These are phyloP conservation scores for Morpho helenor DNA, from an alignment of 2,888 invertebrate species.

Conservation along the genomic window DNA sequence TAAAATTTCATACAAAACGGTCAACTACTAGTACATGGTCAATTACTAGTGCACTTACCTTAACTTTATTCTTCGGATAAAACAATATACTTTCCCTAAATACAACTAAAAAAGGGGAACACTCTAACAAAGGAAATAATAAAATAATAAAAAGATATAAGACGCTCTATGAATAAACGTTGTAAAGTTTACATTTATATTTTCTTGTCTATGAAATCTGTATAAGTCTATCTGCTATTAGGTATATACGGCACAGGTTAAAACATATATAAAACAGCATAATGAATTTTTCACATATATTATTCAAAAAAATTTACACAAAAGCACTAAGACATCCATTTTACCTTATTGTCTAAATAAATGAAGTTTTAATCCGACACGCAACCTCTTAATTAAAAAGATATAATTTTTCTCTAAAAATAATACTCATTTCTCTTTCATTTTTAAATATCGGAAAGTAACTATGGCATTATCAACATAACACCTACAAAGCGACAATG, in stretches of 20 bases:
- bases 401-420: slow-evolving; percentile 78
- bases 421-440: slow-evolving; percentile 60
- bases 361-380: slow-evolving; percentile 75
- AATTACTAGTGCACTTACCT: too few relatives aligned
- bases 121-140: background rate
- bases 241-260: too few relatives aligned
- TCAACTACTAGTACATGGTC: too few relatives aligned
- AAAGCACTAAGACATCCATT: slow-evolving; percentile 81
- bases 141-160: background rate
- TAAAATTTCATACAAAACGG: too few relatives aligned
- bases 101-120: too few relatives aligned
- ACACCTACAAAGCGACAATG: slow-evolving; percentile 65
- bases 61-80: too few relatives aligned
- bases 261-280: slow-evolving; percentile 25
- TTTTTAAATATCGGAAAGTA: slow-evolving; percentile 57
- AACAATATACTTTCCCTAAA: too few relatives aligned
- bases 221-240: too few relatives aligned
- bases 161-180: background rate
- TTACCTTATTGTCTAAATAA: slow-evolving; percentile 79
- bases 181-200: too few relatives aligned
- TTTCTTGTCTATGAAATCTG: too few relatives aligned
- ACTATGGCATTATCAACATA: slow-evolving; percentile 67
- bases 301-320: slow-evolving; percentile 80
- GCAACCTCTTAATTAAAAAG: slow-evolving; percentile 69
- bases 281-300: slow-evolving; percentile 72